Conservation (phyloP, 2,113 vertebrate genomes). For the Cyprinus carpio region DNA sequence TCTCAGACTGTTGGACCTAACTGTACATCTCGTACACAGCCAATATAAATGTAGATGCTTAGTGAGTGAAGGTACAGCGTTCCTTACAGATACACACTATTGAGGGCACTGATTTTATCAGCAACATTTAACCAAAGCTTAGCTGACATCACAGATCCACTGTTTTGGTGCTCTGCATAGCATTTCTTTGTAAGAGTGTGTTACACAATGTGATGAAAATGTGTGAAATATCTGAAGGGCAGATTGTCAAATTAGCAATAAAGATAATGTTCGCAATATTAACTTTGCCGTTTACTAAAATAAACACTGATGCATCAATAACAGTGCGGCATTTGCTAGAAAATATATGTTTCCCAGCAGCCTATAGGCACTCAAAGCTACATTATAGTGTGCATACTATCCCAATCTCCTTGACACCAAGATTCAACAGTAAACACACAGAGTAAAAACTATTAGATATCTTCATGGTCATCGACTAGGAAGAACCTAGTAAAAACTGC, state of each 20-base stretch:
- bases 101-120: neutral
- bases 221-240: neutral
- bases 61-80: neutral
- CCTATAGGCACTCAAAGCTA: constrained; percentile 1
- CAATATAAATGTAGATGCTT: neutral
- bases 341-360: neutral
- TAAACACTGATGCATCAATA: neutral
- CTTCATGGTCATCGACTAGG: neutral
- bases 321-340: neutral
- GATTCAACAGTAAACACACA: neutral
- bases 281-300: neutral
- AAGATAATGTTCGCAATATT: neutral
- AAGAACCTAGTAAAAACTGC: constrained; percentile 20
- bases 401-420: neutral
- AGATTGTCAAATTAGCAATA: neutral
- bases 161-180: neutral
- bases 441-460: constrained; percentile 7
- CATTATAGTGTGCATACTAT: constrained; percentile 14
- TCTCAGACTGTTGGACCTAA: neutral
- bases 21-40: neutral
- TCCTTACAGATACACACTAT: neutral
- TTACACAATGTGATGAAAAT: neutral
- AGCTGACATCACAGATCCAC: no score
- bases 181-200: neutral
- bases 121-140: neutral